phyloP scores from a whole-genome alignment of 2,113 vertebrate species.

The Leptosomus discolor region DNA sequence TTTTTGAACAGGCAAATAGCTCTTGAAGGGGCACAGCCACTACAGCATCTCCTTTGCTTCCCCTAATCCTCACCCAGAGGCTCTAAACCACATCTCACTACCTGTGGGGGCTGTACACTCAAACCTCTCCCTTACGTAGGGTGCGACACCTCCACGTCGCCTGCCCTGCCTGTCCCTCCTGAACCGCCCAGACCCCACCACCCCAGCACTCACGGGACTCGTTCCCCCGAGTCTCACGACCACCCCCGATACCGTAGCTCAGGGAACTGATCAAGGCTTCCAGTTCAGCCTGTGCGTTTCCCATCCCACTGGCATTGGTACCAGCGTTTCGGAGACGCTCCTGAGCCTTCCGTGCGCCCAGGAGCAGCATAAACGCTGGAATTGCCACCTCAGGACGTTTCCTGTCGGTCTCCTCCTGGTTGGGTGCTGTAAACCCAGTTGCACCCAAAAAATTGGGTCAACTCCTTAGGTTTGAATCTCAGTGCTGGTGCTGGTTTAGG shows the following conservation, averaged over 20 bases:
- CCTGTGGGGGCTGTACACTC: background rate
- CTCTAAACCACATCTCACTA: background rate
- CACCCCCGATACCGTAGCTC: too few relatives aligned
- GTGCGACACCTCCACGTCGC: too few relatives aligned
- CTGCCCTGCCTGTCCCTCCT: too few relatives aligned
- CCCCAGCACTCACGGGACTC: too few relatives aligned
- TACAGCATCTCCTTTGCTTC: background rate
- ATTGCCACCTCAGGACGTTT: background rate
- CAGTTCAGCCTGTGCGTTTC: background rate
- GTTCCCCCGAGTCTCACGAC: too few relatives aligned
- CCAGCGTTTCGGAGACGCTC: accelerated
- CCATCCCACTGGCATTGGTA: background rate
- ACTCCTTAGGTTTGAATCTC: background rate
- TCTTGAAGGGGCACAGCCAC: background rate
- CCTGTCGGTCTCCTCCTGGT: background rate
- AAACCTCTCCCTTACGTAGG: too few relatives aligned
- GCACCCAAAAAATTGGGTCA: background rate
- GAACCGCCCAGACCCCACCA: too few relatives aligned
- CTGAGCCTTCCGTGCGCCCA: accelerated
- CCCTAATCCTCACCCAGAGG: background rate
- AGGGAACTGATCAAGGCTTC: too few relatives aligned
- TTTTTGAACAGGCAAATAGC: background rate
- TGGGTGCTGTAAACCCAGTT: background rate
- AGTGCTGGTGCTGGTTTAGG: background rate
- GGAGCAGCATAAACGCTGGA: accelerated